Percentiles rank a stretch among this genome's conserved stretches.
Conservation (phyloP, 1,140 invertebrate genomes). For the Conopomorpha cramerella region DNA sequence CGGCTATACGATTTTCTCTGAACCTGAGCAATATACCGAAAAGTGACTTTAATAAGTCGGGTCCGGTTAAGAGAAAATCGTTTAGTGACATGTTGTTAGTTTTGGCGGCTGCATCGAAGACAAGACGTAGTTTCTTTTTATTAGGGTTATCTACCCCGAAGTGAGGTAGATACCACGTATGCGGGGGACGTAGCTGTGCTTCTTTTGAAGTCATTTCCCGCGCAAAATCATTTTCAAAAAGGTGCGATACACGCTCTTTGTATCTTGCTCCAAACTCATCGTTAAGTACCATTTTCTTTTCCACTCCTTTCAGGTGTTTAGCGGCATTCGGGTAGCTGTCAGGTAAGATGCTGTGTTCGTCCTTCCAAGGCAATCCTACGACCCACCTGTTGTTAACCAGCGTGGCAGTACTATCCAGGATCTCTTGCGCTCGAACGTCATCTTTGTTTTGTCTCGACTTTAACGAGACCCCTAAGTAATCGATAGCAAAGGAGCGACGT, state of each 20-base stretch:
- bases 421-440: not conserved
- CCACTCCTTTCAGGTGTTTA: not conserved
- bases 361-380: constrained; percentile 9
- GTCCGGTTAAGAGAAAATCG: constrained; percentile 8
- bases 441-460: not conserved
- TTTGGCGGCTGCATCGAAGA: constrained; percentile 14
- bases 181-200: not conserved
- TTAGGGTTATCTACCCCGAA: constrained; percentile 13
- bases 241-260: no score
- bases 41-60: constrained; percentile 10
- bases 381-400: constrained; percentile 3
- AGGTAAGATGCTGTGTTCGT: not conserved
- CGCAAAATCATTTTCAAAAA: no score
- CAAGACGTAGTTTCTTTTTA: constrained; percentile 14
- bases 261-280: no score
- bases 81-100: constrained; percentile 8
- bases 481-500: not conserved
- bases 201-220: no score
- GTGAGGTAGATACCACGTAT: constrained; percentile 14
- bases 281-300: no score
- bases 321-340: not conserved
- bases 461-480: not conserved
- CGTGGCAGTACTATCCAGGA: not conserved
- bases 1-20: constrained; percentile 10
- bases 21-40: constrained; percentile 10